Conservation (phyloP, 2,113 vertebrate genomes). For the Cavia aperea region DNA sequence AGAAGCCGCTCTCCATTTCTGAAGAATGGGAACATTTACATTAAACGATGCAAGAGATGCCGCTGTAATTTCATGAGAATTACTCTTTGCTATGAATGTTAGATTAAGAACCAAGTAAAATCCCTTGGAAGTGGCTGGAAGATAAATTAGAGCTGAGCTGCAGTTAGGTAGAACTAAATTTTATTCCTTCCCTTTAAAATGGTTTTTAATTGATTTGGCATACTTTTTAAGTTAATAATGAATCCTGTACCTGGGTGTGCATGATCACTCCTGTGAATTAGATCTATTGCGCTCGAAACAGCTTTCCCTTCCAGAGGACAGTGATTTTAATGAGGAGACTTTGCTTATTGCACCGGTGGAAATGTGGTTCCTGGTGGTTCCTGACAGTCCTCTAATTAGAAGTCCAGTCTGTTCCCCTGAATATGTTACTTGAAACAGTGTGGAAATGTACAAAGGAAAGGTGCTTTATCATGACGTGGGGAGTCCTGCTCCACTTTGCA, state of each 20-base stretch:
- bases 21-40: constrained; percentile 74
- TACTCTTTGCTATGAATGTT: constrained; percentile 76
- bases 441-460: constrained; percentile 49
- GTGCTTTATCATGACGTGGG: constrained; percentile 48
- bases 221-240: constrained; percentile 78
- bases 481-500: not conserved
- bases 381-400: constrained; percentile 76
- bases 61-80: constrained; percentile 76
- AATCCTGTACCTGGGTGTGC: constrained; percentile 71
- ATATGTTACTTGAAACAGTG: constrained; percentile 61
- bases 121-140: constrained; percentile 73
- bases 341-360: constrained; percentile 68
- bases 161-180: constrained; percentile 74
- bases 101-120: constrained; percentile 78
- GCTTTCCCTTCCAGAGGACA: constrained; percentile 70
- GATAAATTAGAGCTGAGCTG: constrained; percentile 73
- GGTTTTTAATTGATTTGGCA: constrained; percentile 81
- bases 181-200: constrained; percentile 76
- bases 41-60: constrained; percentile 74
- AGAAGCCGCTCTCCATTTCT: constrained; percentile 70
- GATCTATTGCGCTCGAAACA: constrained; percentile 72
- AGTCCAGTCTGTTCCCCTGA: constrained; percentile 60
- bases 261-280: constrained; percentile 72
- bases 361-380: constrained; percentile 65
- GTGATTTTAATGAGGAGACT: constrained; percentile 75